Evolutionary conservation across 2,113 vertebrate species (phyloP).

Genomic region (Sander vitreus): DNA sequence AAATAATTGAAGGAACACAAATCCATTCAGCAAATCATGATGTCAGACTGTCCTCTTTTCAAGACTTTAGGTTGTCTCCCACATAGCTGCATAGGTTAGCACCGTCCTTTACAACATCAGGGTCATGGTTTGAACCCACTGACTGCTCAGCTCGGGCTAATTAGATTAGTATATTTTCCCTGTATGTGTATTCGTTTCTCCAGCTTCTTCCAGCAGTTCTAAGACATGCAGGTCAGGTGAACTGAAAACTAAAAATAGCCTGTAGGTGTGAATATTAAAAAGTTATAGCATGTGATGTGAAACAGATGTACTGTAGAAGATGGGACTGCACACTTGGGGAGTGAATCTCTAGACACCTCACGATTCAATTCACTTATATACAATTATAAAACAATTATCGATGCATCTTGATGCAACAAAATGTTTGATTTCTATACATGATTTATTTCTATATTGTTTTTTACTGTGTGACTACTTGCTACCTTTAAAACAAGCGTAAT

Average conservation of each 20-base stretch:
- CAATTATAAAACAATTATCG: no score
- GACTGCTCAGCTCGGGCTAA: slow-evolving; percentile 6
- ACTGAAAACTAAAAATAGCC: slow-evolving; percentile 23
- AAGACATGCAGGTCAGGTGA: slow-evolving; percentile 24
- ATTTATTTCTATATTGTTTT: background rate
- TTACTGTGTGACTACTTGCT: background rate
- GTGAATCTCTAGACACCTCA: no score
- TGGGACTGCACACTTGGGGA: background rate
- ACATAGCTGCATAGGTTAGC: background rate
- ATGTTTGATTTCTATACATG: background rate
- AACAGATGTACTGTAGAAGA: slow-evolving; percentile 1
- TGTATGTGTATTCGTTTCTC: background rate
- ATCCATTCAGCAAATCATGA: slow-evolving; percentile 38
- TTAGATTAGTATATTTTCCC: background rate
- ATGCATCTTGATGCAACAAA: no score
- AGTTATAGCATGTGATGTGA: slow-evolving; percentile 20
- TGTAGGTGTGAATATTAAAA: slow-evolving; percentile 23
- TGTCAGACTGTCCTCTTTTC: slow-evolving; percentile 32
- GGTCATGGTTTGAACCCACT: slow-evolving; percentile 21
- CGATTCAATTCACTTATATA: no score
- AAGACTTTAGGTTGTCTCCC: slow-evolving; percentile 14
- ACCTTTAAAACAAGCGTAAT: background rate
- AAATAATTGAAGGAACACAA: slow-evolving; percentile 45
- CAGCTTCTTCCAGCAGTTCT: background rate
- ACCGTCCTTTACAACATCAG: background rate